phyloP scores from a whole-genome alignment of 2,797 vertebrate genomes.

The Lateolabrax maculatus region DNA sequence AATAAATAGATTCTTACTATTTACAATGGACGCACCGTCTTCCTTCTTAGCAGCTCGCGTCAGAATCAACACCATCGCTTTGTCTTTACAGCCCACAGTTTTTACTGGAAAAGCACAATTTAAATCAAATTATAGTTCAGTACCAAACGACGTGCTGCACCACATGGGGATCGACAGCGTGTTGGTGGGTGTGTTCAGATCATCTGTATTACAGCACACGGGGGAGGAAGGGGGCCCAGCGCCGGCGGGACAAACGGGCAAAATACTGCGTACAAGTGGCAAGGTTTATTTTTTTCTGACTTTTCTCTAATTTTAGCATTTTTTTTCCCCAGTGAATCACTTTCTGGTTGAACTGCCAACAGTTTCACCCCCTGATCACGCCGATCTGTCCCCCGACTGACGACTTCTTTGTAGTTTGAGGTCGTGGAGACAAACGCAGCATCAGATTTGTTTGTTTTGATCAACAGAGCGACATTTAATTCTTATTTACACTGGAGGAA shows the following conservation, averaged over 20 bases:
- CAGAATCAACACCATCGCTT: neutral
- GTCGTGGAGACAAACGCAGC: too few relatives aligned
- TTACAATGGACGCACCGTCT: constrained; percentile 39
- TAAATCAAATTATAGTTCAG: neutral
- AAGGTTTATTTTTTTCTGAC: neutral
- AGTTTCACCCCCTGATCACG: too few relatives aligned
- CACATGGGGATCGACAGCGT: neutral
- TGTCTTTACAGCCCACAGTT: neutral
- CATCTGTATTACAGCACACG: neutral
- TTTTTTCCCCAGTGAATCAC: neutral
- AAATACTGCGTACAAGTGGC: neutral
- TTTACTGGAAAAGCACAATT: neutral
- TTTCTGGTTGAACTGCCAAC: too few relatives aligned
- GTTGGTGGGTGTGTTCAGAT: neutral
- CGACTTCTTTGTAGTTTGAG: too few relatives aligned
- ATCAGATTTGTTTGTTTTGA: too few relatives aligned
- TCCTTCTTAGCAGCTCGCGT: constrained; percentile 19
- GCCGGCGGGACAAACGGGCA: neutral
- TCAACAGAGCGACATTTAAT: too few relatives aligned
- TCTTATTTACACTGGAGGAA: too few relatives aligned
- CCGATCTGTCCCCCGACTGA: too few relatives aligned
- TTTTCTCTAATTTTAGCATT: neutral
- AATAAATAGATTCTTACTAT: constrained; percentile 70
- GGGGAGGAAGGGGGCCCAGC: neutral
- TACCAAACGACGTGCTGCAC: neutral